A percentile compares a stretch with the other conserved stretches of the same genome.
These are phyloP conservation scores for Chaetodon trifasciatus DNA, from an alignment of 2,797 vertebrate genomes.

Conservation along the genomic window DNA sequence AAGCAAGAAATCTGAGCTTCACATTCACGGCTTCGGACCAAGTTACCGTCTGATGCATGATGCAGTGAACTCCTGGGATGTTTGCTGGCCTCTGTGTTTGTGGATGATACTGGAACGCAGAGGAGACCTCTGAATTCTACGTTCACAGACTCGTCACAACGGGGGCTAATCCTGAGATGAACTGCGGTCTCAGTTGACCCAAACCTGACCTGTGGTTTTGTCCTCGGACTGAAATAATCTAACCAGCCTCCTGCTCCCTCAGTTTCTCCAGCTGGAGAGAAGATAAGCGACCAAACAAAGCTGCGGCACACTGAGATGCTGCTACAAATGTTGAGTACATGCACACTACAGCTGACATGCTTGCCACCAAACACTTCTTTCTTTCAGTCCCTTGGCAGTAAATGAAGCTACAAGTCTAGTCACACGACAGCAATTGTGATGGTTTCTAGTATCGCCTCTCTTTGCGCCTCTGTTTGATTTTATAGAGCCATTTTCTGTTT, in stretches of 20 bases:
- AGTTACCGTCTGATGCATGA: background rate
- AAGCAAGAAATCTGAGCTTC: background rate
- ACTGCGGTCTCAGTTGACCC: conserved; percentile 9
- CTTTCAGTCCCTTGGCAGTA: conserved; percentile 9
- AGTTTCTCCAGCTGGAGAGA: background rate
- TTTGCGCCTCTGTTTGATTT: conserved; percentile 34
- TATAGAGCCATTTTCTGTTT: conserved; percentile 52
- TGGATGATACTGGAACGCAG: background rate
- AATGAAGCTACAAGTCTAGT: background rate
- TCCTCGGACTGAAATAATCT: conserved; percentile 9
- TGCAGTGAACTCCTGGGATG: background rate
- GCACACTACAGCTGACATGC: background rate
- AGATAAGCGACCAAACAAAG: conserved; percentile 19
- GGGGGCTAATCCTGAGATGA: conserved; percentile 19
- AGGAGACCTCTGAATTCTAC: background rate
- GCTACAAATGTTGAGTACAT: background rate
- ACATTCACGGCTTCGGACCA: background rate
- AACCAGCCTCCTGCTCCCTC: background rate
- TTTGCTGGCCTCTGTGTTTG: background rate
- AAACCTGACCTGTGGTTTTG: conserved; percentile 13
- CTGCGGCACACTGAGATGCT: background rate
- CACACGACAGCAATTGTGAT: conserved; percentile 12
- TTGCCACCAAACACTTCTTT: background rate
- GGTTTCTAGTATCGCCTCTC: conserved; percentile 18
- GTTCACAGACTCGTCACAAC: background rate